phyloP scores from a whole-genome alignment of 2,113 vertebrate species.

The Melospiza georgiana region DNA sequence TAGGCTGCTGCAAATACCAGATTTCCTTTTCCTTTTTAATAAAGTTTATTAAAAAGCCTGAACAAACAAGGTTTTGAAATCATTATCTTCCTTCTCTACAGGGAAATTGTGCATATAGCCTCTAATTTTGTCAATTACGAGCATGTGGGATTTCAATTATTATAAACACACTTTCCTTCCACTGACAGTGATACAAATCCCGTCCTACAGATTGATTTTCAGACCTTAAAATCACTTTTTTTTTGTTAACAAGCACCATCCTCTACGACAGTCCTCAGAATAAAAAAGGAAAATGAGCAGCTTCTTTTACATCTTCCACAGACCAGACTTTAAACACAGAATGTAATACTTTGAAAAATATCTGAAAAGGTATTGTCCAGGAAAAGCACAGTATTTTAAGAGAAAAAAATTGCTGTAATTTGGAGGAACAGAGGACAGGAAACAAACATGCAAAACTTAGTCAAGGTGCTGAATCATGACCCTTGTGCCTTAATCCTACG shows the following conservation, averaged over 20 bases:
- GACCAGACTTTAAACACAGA: not conserved
- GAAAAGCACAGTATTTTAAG: not conserved
- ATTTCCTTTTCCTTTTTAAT: constrained; percentile 64
- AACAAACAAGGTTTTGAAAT: constrained; percentile 60
- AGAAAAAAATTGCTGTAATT: not conserved
- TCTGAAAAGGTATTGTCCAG: not conserved
- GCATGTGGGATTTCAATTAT: constrained; percentile 45
- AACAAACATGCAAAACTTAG: not conserved
- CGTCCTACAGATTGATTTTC: not conserved
- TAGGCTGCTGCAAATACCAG: not conserved
- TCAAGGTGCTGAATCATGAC: not conserved
- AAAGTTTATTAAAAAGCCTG: constrained; percentile 40
- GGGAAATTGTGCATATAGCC: constrained; percentile 53
- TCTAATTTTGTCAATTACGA: constrained; percentile 55
- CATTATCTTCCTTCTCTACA: constrained; percentile 43
- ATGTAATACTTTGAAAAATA: not conserved
- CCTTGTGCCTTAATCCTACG: not conserved
- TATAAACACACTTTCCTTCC: constrained; percentile 43
- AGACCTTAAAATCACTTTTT: not conserved
- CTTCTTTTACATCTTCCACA: not conserved
- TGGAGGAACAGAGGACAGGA: not conserved
- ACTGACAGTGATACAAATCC: constrained; percentile 20
- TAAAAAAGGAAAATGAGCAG: not conserved
- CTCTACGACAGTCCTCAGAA: not conserved
- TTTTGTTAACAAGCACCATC: not conserved